Evolutionary conservation across 2,113 vertebrate species (phyloP).

Genomic region (Dasypus novemcinctus): DNA sequence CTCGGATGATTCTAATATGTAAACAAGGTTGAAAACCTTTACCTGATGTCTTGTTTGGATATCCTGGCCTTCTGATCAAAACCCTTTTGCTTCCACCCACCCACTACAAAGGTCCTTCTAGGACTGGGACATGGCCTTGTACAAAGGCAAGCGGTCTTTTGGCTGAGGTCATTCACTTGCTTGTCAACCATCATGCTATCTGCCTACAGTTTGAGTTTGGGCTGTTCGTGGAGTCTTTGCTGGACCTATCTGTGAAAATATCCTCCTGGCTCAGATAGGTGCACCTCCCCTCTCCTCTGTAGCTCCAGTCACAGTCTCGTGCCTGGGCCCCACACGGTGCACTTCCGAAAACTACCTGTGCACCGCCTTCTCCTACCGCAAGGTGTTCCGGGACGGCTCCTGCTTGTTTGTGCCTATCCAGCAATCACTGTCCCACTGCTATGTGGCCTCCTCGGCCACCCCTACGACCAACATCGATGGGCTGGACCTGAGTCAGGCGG

Average conservation of each 20-base stretch:
- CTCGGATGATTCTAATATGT: not conserved
- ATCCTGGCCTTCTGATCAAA: not conserved
- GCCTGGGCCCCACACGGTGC: slow-evolving; percentile 81
- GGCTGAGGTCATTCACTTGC: not conserved
- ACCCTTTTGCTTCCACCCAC: not conserved
- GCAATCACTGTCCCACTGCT: slow-evolving; percentile 79
- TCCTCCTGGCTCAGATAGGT: not conserved
- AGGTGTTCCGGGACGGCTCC: slow-evolving; percentile 88
- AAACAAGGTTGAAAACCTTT: not conserved
- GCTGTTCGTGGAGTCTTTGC: not conserved
- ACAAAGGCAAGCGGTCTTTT: not conserved
- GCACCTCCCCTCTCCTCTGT: not conserved
- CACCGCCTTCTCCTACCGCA: slow-evolving; percentile 86
- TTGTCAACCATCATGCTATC: not conserved
- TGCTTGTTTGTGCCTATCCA: slow-evolving; percentile 81
- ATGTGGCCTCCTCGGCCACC: not conserved
- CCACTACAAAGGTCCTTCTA: not conserved
- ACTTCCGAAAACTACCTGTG: slow-evolving; percentile 83
- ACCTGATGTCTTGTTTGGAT: not conserved
- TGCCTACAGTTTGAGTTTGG: not conserved
- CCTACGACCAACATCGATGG: slow-evolving; percentile 64
- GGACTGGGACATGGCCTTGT: not conserved
- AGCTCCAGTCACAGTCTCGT: not conserved
- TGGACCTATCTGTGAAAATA: not conserved
- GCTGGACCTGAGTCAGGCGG: slow-evolving; percentile 80